A percentile compares a stretch with the other conserved stretches of the same genome.
These are phyloP conservation scores for Tragopan temminckii DNA, from an alignment of 2,797 vertebrate genomes.

Conservation along the genomic window DNA sequence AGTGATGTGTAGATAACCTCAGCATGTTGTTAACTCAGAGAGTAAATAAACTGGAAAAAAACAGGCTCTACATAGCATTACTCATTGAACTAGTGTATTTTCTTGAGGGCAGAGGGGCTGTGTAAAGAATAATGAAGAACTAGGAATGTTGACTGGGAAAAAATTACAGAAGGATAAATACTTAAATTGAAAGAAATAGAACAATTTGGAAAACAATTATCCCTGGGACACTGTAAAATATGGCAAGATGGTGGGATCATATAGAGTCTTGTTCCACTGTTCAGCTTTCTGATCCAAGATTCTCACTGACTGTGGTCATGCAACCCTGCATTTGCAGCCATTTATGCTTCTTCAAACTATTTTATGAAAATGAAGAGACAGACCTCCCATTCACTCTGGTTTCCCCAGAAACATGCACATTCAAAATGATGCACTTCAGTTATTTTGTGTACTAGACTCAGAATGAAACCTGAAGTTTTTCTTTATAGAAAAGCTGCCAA, in stretches of 20 bases:
- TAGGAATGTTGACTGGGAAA: neutral
- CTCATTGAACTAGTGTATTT: neutral
- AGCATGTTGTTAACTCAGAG: neutral
- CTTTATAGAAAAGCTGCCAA: neutral
- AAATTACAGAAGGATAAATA: neutral
- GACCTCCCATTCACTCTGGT: neutral
- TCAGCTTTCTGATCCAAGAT: neutral
- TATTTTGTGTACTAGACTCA: neutral
- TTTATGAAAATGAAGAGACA: neutral
- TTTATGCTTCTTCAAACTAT: neutral
- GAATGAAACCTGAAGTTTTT: neutral
- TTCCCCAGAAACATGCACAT: neutral
- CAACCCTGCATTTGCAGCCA: neutral
- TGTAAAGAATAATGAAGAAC: neutral
- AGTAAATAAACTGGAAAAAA: neutral
- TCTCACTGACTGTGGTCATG: neutral
- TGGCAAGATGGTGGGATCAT: neutral
- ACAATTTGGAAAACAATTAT: neutral
- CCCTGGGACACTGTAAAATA: neutral
- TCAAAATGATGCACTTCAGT: neutral
- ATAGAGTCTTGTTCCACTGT: neutral
- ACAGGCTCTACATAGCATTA: neutral
- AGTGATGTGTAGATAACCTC: neutral
- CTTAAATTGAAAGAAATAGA: neutral
- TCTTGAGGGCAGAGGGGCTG: neutral